phyloP scores from a whole-genome alignment of 2,888 invertebrate species.

The Bugula neritina region DNA sequence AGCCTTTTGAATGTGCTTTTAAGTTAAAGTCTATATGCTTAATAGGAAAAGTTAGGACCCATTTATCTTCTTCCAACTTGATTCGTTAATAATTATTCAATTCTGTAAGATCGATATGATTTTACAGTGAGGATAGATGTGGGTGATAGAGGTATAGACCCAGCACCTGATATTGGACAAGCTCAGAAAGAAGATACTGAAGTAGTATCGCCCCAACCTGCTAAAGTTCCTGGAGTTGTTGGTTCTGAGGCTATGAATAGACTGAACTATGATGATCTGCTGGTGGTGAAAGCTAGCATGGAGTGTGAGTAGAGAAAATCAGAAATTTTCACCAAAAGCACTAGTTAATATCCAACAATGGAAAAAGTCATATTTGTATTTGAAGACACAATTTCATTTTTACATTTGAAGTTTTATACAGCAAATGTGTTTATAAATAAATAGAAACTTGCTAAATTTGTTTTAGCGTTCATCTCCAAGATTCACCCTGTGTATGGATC shows the following conservation, averaged over 20 bases:
- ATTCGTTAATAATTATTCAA: too few species aligned
- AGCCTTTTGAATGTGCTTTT: too few species aligned
- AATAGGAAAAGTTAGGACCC: too few species aligned
- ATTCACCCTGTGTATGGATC: not conserved
- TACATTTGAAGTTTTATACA: too few species aligned
- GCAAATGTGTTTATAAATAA: not conserved
- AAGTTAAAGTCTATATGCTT: too few species aligned
- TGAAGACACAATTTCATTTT: too few species aligned
- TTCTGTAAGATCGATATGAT: not conserved
- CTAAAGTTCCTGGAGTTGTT: not conserved
- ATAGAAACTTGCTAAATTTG: not conserved
- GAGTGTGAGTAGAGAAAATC: not conserved
- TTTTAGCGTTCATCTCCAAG: not conserved
- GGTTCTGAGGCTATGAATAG: not conserved
- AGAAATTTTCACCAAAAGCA: too few species aligned
- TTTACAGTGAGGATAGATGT: not conserved
- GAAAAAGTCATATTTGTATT: too few species aligned
- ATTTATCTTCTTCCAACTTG: too few species aligned
- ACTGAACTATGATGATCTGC: not conserved
- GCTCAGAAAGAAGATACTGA: not conserved
- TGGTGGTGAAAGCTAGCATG: not conserved
- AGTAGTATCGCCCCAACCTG: not conserved
- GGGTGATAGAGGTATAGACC: not conserved
- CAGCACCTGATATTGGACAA: not conserved
- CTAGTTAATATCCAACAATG: too few species aligned